Conservation (phyloP, 2,888 invertebrate genomes). For the Strigamia crassipes region DNA sequence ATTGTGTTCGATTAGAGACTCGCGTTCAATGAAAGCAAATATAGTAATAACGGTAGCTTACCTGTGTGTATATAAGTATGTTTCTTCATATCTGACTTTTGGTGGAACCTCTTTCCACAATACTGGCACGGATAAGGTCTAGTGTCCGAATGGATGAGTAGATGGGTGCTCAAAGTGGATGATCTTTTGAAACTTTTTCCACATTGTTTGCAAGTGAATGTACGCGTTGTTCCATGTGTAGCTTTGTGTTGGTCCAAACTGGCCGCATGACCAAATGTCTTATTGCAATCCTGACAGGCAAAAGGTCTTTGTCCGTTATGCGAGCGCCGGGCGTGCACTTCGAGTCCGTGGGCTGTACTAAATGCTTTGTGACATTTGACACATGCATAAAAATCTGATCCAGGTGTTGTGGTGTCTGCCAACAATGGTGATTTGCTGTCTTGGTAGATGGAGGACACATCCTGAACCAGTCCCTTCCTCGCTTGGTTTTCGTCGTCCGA, state of each 20-base stretch:
- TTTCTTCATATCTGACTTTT: constrained; percentile 70
- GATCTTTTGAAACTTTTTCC: constrained; percentile 55
- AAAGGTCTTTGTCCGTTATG: constrained; percentile 90
- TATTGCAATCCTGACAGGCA: constrained; percentile 95
- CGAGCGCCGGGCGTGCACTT: constrained; percentile 92
- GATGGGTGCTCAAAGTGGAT: constrained; percentile 63
- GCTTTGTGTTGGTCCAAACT: constrained; percentile 94
- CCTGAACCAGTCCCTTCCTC: neutral
- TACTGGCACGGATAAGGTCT: constrained; percentile 66
- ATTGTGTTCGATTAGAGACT: no score
- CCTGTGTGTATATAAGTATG: constrained; percentile 69
- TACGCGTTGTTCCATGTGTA: constrained; percentile 90
- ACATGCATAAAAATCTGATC: constrained; percentile 62
- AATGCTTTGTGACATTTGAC: constrained; percentile 98
- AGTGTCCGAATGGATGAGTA: constrained; percentile 64
- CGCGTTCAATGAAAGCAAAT: no score
- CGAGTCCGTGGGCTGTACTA: constrained; percentile 94
- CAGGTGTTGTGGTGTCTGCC: neutral
- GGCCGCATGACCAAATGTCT: constrained; percentile 97
- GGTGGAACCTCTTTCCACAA: constrained; percentile 68
- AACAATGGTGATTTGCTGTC: neutral
- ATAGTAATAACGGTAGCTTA: no score
- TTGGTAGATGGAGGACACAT: neutral
- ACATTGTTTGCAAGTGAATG: constrained; percentile 89
- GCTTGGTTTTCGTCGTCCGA: neutral